These are phyloP conservation scores for Ammodytes marinus DNA, from an alignment of 2,113 vertebrate species.

Conservation along the genomic window DNA sequence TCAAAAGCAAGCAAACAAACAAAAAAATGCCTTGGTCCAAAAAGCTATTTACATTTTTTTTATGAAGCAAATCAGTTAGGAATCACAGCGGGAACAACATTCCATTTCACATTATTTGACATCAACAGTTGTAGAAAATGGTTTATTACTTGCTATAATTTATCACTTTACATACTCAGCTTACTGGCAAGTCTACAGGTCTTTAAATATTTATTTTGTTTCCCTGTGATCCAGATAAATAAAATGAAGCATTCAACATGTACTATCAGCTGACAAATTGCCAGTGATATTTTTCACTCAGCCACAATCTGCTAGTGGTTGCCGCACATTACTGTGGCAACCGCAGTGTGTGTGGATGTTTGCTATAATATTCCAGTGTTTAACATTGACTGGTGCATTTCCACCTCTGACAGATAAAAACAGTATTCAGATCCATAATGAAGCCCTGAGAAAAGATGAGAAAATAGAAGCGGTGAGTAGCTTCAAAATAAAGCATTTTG, in stretches of 20 bases:
- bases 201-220: background rate
- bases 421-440: background rate
- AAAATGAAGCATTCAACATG: background rate
- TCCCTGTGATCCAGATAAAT: background rate
- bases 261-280: background rate
- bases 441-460: background rate
- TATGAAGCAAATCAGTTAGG: background rate
- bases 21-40: too few relatives aligned
- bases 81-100: background rate
- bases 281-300: background rate
- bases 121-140: background rate
- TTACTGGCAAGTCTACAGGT: background rate
- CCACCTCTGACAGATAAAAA: background rate
- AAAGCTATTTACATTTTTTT: background rate
- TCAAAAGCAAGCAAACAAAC: background rate
- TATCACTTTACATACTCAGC: background rate
- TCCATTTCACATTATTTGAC: background rate
- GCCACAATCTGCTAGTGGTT: background rate
- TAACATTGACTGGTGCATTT: background rate
- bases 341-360: background rate
- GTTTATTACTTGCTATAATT: background rate
- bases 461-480: background rate
- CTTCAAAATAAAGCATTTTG: background rate
- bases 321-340: background rate
- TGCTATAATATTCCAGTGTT: constrained; percentile 1